Conservation (phyloP, 2,888 invertebrate species). For the Drosophila flavopinicola region DNA sequence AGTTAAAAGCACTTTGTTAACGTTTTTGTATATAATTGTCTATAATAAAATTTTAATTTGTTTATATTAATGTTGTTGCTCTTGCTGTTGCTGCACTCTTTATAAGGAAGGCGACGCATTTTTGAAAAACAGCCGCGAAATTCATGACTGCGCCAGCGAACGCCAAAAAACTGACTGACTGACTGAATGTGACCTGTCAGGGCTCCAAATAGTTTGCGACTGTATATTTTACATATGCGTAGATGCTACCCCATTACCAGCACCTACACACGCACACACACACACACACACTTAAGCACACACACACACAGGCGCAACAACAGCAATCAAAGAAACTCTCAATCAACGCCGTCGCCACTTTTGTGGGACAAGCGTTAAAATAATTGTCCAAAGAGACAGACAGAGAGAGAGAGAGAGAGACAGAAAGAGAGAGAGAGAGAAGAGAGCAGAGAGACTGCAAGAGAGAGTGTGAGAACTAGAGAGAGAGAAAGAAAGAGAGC, state of each 20-base stretch:
- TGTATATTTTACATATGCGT: conserved; percentile 55
- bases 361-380: conserved; percentile 64
- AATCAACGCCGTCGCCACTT: conserved; percentile 75
- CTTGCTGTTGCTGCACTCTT: conserved; percentile 27
- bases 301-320: too few relatives aligned
- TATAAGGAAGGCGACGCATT: conserved; percentile 65
- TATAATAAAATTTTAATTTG: conserved; percentile 45
- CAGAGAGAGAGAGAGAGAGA: not conserved
- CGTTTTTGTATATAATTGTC: conserved; percentile 29
- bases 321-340: conserved; percentile 74
- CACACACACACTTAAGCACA: conserved; percentile 23
- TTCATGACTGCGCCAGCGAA: conserved; percentile 46
- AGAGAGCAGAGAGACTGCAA: conserved; percentile 8
- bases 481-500: conserved; percentile 1
- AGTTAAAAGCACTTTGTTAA: too few relatives aligned
- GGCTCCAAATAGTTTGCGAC: conserved; percentile 50
- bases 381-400: conserved; percentile 44
- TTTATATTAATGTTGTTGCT: not conserved
- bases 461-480: conserved; percentile 9
- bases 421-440: conserved; percentile 2
- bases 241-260: conserved; percentile 12
- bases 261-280: conserved; percentile 16
- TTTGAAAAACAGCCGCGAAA: conserved; percentile 34
- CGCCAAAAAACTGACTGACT: conserved; percentile 22
- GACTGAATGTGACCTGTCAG: conserved; percentile 47